Conservation (phyloP, 1,140 invertebrate species). For the Trachymyrmex cornetzi region DNA sequence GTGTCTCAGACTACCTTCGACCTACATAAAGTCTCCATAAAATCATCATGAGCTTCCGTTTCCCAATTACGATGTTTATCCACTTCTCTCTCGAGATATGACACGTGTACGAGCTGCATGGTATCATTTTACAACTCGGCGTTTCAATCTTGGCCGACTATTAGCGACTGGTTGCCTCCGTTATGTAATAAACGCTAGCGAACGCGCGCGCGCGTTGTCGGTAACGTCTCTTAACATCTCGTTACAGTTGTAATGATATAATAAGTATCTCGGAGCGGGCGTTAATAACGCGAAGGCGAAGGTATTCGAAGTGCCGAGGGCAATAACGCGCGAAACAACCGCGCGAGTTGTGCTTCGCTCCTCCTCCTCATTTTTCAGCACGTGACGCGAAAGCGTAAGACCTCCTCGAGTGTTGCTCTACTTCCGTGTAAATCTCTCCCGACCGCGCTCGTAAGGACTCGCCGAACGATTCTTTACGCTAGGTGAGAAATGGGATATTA, state of each 20-base stretch:
- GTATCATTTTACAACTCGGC: slow-evolving; percentile 34
- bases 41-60: background rate
- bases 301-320: slow-evolving; percentile 31
- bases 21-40: background rate
- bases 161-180: slow-evolving; percentile 30
- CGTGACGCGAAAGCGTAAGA: slow-evolving; percentile 21
- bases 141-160: slow-evolving; percentile 44
- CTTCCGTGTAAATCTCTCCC: slow-evolving; percentile 53
- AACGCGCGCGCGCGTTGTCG: background rate
- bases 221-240: slow-evolving; percentile 57
- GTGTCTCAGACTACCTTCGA: background rate
- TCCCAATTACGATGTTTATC: background rate
- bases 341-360: background rate
- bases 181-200: slow-evolving; percentile 41
- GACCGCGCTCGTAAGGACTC: slow-evolving; percentile 38
- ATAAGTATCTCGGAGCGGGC: slow-evolving; percentile 50
- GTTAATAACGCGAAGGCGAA: slow-evolving; percentile 52
- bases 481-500: slow-evolving; percentile 38
- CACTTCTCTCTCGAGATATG: background rate
- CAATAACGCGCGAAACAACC: slow-evolving; percentile 49
- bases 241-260: slow-evolving; percentile 62
- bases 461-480: slow-evolving; percentile 30
- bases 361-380: slow-evolving; percentile 45
- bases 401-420: slow-evolving; percentile 25
- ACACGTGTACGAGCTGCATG: background rate